These are phyloP conservation scores for Apomyelois bistriatella DNA, from an alignment of 2,888 invertebrate species.

Conservation along the genomic window DNA sequence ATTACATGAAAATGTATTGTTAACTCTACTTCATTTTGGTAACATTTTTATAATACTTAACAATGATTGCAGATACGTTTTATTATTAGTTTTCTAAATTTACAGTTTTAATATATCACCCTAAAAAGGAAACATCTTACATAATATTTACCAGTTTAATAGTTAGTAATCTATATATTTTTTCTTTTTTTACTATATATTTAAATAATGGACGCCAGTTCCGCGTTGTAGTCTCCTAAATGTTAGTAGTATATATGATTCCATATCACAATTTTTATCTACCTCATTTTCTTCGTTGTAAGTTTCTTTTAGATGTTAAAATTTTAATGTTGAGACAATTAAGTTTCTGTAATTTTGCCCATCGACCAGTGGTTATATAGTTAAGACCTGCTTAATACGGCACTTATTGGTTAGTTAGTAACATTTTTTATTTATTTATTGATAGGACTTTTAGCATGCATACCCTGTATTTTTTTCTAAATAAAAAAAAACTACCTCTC, in stretches of 20 bases:
- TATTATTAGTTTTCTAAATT: too few relatives aligned
- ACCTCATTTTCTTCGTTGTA: slow-evolving; percentile 76
- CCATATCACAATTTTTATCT: slow-evolving; percentile 77
- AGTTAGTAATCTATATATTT: too few relatives aligned
- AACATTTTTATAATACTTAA: too few relatives aligned
- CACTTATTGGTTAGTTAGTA: slow-evolving; percentile 40
- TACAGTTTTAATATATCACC: too few relatives aligned
- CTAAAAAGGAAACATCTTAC: too few relatives aligned
- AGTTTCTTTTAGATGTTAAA: slow-evolving; percentile 66
- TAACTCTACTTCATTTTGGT: too few relatives aligned
- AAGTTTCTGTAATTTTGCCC: slow-evolving; percentile 43
- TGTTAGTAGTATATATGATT: slow-evolving; percentile 36
- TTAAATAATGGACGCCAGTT: background rate
- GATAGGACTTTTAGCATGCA: slow-evolving; percentile 35
- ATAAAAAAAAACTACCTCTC: slow-evolving; percentile 9
- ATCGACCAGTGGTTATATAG: slow-evolving; percentile 39
- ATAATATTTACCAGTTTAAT: too few relatives aligned
- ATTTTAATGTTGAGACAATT: slow-evolving; percentile 45
- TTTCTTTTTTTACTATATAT: background rate
- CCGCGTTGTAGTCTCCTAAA: background rate
- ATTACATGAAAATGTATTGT: too few relatives aligned
- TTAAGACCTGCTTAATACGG: slow-evolving; percentile 21
- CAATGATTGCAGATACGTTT: too few relatives aligned
- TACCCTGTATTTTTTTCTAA: slow-evolving; percentile 14
- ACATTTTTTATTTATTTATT: slow-evolving; percentile 48